Evolutionary conservation across 2,797 vertebrate genomes (phyloP).

Genomic region (Sarcophilus harrisii): DNA sequence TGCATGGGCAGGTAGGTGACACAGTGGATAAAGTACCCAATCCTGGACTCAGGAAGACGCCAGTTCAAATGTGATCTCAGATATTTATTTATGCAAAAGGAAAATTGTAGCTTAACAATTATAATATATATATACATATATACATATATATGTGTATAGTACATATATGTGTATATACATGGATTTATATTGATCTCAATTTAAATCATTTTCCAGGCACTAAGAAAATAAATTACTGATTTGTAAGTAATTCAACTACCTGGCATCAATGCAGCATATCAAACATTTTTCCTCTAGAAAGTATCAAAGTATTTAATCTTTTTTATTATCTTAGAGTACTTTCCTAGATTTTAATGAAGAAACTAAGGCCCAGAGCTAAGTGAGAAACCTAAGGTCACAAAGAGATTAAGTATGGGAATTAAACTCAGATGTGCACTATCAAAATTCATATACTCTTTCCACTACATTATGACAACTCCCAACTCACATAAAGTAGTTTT

Average conservation of each 20-base stretch:
- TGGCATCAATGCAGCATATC: background rate
- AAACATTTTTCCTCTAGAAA: constrained; percentile 13
- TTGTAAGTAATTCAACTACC: constrained; percentile 5
- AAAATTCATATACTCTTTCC: background rate
- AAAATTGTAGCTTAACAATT: constrained; percentile 40
- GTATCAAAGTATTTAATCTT: constrained; percentile 30
- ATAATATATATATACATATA: constrained; percentile 40
- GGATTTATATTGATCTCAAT: background rate
- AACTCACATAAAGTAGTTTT: background rate
- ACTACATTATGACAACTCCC: background rate
- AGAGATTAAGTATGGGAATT: background rate
- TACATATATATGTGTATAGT: background rate
- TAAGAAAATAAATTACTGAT: constrained; percentile 49
- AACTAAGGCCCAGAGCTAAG: background rate
- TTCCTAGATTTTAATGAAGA: constrained; percentile 47
- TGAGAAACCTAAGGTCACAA: background rate
- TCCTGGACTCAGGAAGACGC: background rate
- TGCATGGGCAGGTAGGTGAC: background rate
- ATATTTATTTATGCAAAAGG: background rate
- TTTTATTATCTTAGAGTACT: constrained; percentile 4
- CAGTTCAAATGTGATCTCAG: background rate
- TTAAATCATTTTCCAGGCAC: constrained; percentile 24
- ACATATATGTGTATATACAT: too few species aligned
- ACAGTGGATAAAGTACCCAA: background rate
- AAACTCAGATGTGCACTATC: background rate